Evolutionary conservation across 2,113 vertebrate genomes (phyloP), one percentile per base, ranked within the genome.

Genomic region (Aspiorhynchus laticeps): DNA sequence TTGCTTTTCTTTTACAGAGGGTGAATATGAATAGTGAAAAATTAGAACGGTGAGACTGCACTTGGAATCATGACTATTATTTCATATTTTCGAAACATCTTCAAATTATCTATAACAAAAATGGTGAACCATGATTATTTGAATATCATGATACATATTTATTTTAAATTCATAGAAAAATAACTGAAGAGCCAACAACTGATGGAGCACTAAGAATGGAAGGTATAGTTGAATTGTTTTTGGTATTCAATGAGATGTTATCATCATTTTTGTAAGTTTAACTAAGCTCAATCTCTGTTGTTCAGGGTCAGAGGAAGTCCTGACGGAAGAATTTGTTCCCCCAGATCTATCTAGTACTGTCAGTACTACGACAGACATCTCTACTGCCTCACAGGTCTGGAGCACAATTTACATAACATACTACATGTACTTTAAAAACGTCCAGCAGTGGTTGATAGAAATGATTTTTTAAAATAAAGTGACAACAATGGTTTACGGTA

Each of bases 1-100:
- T 36, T 67, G 21, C 4, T 24, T 77, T 83, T 87, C 33, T 83
- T 85, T 87, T 67, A 12, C 91, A 93, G 93, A 93, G 90, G 89
- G 89, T 93, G 90, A 91, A 63, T 81, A 86, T 89, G 7, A 85
- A 90, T 63, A 88, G 75, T 69, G 88, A 89, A 28, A 46, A 79
- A 38, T 77, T 87, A 3, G 56, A 91, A 51, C 41, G 90, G 92
- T 94, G 48, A 83, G 91, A 48, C 36, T 10, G 12, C 24, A 9
- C 77, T 75, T 36, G 3, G 7, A 77, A 77, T 51, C 15, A 77
- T 28, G 26, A 31, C 14, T 75, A 43, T 43, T 7, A 26, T 26
- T 46, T 46, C 1, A 28, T 63, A 28, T 67, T 46, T 15, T 67
- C 4, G 43, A 38, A 81, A 24, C 21, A 28, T 28, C 53, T 81